Evolutionary conservation across 92 coral and sea anemone species (phyloP).

Genomic region (Porites lobata): DNA sequence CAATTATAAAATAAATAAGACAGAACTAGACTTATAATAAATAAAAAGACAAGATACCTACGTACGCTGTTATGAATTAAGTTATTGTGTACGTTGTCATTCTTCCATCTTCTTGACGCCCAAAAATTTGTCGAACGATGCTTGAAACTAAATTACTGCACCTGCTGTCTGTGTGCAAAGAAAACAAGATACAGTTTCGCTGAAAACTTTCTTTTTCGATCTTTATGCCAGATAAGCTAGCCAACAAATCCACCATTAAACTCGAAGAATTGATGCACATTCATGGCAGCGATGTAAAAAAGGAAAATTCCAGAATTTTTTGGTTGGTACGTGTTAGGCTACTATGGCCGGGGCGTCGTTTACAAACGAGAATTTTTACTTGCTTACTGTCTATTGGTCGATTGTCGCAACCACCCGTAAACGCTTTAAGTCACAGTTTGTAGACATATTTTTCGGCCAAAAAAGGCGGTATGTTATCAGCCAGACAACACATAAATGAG

Average conservation of each 20-base stretch:
- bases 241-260: not conserved
- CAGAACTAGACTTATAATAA: not conserved
- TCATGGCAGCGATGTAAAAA: not conserved
- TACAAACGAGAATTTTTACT: slow-evolving; percentile 5
- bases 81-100: slow-evolving; percentile 1
- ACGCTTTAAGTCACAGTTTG: not conserved
- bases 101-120: slow-evolving; percentile 3
- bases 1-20: not conserved
- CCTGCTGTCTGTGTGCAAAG: not conserved
- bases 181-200: not conserved
- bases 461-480: not conserved
- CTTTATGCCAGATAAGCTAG: not conserved
- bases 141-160: not conserved
- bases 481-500: not conserved
- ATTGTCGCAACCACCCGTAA: slow-evolving; percentile 31
- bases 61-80: slow-evolving; percentile 18
- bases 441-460: not conserved
- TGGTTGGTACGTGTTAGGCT: slow-evolving; percentile 2
- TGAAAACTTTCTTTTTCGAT: not conserved
- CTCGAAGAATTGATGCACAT: not conserved
- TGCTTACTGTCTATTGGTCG: slow-evolving; percentile 13
- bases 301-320: slow-evolving; percentile 8
- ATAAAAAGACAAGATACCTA: not conserved
- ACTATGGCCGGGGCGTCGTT: slow-evolving; percentile 18
- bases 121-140: not conserved